Evolutionary conservation across 2,797 vertebrate genomes (phyloP).

Genomic region (Vultur gryphus): DNA sequence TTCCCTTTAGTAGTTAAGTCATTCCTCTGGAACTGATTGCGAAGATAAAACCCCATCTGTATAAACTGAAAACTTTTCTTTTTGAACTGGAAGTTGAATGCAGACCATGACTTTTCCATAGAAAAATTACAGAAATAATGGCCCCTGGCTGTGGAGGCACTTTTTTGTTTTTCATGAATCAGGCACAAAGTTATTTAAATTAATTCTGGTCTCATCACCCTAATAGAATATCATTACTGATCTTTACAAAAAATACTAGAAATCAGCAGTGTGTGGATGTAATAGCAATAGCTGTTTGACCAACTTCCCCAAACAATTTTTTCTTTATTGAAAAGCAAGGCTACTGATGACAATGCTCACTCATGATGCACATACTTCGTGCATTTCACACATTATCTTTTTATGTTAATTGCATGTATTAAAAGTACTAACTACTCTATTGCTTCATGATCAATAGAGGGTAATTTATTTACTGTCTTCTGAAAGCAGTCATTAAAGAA

Average conservation of each 20-base stretch:
- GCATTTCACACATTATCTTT: constrained; percentile 18
- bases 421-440: background rate
- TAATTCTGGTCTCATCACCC: constrained; percentile 65
- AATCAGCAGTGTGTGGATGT: background rate
- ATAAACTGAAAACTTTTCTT: constrained; percentile 68
- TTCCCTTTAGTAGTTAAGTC: constrained; percentile 37
- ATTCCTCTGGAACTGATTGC: constrained; percentile 42
- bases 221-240: constrained; percentile 58
- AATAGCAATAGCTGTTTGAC: constrained; percentile 40
- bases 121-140: constrained; percentile 67
- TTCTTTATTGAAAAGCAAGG: constrained; percentile 15
- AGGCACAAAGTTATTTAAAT: constrained; percentile 66
- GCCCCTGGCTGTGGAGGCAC: constrained; percentile 29
- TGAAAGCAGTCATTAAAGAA: background rate
- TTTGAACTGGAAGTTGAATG: constrained; percentile 61
- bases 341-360: background rate
- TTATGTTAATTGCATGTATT: background rate
- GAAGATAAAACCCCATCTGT: constrained; percentile 54
- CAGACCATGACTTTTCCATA: constrained; percentile 60
- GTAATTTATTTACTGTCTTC: background rate
- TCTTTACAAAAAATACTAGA: constrained; percentile 18
- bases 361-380: background rate
- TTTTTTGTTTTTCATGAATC: constrained; percentile 65
- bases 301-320: constrained; percentile 24
- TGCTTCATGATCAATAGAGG: background rate